Conservation (phyloP, 2,888 invertebrate genomes). For the Pachydiplax longipennis region DNA sequence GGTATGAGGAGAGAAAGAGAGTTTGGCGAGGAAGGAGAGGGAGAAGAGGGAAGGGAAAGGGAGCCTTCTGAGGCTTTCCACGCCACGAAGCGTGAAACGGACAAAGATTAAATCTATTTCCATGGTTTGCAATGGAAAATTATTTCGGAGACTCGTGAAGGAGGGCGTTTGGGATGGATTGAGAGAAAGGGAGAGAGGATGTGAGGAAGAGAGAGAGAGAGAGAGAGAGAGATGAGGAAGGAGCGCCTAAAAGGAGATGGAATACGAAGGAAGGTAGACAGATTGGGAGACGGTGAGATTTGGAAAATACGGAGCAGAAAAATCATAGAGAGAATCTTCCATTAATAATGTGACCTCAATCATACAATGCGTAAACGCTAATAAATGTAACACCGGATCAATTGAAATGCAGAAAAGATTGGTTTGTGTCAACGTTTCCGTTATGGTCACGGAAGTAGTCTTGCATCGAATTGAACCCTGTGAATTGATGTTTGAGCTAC, state of each 20-base stretch:
- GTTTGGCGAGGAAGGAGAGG: constrained; percentile 52
- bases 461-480: no score
- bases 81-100: constrained; percentile 65
- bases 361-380: no score
- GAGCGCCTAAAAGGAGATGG: neutral
- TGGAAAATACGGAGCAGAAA: neutral
- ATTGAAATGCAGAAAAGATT: no score
- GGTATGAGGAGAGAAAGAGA: neutral
- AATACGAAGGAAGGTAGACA: neutral
- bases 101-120: constrained; percentile 64
- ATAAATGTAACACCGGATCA: no score
- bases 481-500: no score
- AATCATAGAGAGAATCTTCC: neutral
- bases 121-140: constrained; percentile 45
- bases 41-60: constrained; percentile 59
- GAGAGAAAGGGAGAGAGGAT: neutral
- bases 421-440: no score
- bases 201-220: neutral
- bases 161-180: neutral
- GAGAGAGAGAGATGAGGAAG: neutral
- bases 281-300: neutral
- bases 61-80: constrained; percentile 63
- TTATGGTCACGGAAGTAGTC: no score
- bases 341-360: no score
- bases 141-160: constrained; percentile 19